Evolutionary conservation across 1,140 invertebrate genomes (phyloP).

Genomic region (Lepidotrigona ventralis): DNA sequence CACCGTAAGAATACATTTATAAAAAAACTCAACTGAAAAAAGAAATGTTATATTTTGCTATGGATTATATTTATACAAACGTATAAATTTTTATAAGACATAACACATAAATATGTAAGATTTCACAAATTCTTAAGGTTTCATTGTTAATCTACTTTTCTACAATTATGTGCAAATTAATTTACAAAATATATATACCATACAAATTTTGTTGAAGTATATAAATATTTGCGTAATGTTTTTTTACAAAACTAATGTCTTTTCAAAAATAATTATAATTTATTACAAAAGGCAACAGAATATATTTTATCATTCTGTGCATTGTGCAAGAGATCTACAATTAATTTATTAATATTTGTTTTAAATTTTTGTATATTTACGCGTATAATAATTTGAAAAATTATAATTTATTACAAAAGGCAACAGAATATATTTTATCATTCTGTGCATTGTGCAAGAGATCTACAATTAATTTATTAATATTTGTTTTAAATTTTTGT

Average conservation of each 20-base stretch:
- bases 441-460: background rate
- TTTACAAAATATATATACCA: background rate
- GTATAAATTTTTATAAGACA: too few relatives aligned
- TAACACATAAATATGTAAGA: too few relatives aligned
- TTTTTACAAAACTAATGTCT: too few relatives aligned
- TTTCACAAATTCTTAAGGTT: background rate
- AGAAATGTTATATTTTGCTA: too few relatives aligned
- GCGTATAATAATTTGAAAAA: background rate
- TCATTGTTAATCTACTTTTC: background rate
- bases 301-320: background rate
- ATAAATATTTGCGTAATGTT: background rate
- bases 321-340: background rate
- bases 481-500: background rate
- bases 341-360: background rate
- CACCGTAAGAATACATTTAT: too few relatives aligned
- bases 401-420: too few relatives aligned
- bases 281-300: background rate
- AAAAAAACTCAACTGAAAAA: too few relatives aligned
- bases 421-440: background rate
- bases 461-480: background rate
- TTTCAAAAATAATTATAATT: too few relatives aligned
- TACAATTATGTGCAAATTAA: background rate
- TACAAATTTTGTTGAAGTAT: background rate
- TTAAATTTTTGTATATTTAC: background rate
- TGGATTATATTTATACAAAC: too few relatives aligned